Percentiles rank a stretch among this genome's conserved stretches.
Evolutionary conservation across 2,113 vertebrate species (phyloP).

Genomic region (Acanthisitta chloris): DNA sequence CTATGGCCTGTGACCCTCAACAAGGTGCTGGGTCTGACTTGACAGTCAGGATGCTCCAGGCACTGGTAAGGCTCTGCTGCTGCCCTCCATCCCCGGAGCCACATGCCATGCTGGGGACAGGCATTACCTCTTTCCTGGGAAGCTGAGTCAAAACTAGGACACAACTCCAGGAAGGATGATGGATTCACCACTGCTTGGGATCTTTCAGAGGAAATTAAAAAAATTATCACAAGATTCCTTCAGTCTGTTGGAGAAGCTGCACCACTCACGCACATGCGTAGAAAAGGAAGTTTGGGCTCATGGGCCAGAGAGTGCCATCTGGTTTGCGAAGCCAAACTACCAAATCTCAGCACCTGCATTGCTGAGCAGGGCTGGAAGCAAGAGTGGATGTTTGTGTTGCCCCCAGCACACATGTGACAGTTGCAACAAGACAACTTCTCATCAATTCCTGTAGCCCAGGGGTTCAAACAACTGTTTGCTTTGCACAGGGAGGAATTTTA

Average conservation of each 20-base stretch:
- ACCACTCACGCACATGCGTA: fast-evolving
- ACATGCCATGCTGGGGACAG: fast-evolving
- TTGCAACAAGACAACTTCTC: neutral
- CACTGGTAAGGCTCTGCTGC: neutral
- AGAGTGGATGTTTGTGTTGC: neutral
- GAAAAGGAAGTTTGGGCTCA: neutral
- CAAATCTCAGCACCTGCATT: fast-evolving
- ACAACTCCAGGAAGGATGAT: neutral
- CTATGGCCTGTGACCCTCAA: fast-evolving
- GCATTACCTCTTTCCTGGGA: neutral
- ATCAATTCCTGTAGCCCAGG: neutral
- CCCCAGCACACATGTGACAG: neutral
- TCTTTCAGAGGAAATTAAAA: neutral
- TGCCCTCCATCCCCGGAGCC: neutral
- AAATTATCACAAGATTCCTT: neutral
- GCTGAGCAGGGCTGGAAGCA: fast-evolving
- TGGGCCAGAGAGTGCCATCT: neutral
- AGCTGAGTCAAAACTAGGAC: neutral
- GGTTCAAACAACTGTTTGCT: neutral
- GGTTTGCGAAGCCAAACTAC: neutral
- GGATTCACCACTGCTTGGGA: neutral
- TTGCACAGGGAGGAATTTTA: neutral
- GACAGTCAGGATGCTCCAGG: no score
- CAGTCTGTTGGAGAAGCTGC: neutral
- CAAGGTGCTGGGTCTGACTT: fast-evolving